Evolutionary conservation across 2,113 vertebrate genomes (phyloP), one percentile per base, ranked within the genome.

Genomic region (Siphamia tubifer): DNA sequence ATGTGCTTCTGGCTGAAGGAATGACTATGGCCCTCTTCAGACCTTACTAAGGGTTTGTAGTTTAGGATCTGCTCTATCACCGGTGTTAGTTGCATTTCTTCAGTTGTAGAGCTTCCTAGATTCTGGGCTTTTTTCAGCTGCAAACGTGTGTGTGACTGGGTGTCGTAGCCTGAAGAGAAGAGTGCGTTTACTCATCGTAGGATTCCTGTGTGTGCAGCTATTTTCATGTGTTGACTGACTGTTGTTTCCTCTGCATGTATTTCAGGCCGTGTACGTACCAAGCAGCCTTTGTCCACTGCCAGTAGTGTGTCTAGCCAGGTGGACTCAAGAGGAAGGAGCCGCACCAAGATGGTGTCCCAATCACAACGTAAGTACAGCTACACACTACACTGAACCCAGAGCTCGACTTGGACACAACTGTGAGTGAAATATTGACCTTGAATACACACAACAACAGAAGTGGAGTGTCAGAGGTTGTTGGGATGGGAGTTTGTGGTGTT

Each of bases 281-380:
- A 97, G 76, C 92, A 93, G 73, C 76, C 86, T 1, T 90, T 98
- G 83, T 94, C 94, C 3, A 91, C 93, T 0, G 89, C 94, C 58
- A 61, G 92, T 75, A 89, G 89, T 13, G 58, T 90, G 52, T 93
- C 93, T 20, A 92, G 92, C 74, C 96, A 97, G 83, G 89, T 94
- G 8, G 96, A 99, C 86, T 96, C 96, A 11, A 90, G 96, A 82
- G 96, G 96, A 68, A 95, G 96, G 69, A 98, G 93, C 72, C 93
- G 95, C 84, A 95, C 94, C 67, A 99, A 98, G 91, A 94, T 96
- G 93, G 95, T 96, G 67, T 99, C 97, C 44, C 97, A 99, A 77
- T 99, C 97, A 4, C 96, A 98, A 92, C 97, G 97, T 98, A 96
- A 61, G 96, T 95, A 89, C 82, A 48, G 10, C 7, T 12, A 9